These are phyloP conservation scores for Hecatera dysodea DNA, from an alignment of 2,888 invertebrate species.

Conservation along the genomic window DNA sequence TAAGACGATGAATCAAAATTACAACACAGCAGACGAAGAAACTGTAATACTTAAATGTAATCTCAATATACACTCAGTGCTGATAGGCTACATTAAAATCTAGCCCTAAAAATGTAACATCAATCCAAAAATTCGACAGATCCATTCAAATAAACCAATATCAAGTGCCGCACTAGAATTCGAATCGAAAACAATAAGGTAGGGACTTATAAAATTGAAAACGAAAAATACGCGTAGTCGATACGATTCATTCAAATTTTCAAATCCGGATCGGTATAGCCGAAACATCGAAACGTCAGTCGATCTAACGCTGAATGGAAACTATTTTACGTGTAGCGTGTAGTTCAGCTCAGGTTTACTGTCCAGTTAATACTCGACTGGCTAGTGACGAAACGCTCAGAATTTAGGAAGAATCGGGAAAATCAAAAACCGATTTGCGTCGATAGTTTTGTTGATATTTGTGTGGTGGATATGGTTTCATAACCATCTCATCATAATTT, in stretches of 20 bases:
- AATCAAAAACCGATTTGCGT: slow-evolving; percentile 16
- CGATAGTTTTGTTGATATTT: background rate
- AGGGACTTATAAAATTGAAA: slow-evolving; percentile 54
- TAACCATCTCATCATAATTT: background rate
- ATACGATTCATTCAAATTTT: slow-evolving; percentile 60
- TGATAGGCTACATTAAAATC: background rate
- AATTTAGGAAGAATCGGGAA: slow-evolving; percentile 9
- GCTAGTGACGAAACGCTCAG: slow-evolving; percentile 30
- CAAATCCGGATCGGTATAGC: slow-evolving; percentile 45
- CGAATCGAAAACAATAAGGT: slow-evolving; percentile 57
- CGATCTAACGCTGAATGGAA: slow-evolving; percentile 60
- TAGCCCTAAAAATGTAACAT: background rate
- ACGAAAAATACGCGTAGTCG: slow-evolving; percentile 40
- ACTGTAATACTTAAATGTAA: background rate
- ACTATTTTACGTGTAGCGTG: slow-evolving; percentile 58
- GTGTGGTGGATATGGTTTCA: no score
- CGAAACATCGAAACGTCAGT: slow-evolving; percentile 61
- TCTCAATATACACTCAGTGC: background rate
- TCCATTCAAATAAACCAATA: slow-evolving; percentile 48
- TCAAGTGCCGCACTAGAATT: slow-evolving; percentile 38
- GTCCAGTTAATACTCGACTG: slow-evolving; percentile 34
- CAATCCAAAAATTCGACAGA: slow-evolving; percentile 2
- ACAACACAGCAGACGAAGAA: background rate
- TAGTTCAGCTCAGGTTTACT: slow-evolving; percentile 37
- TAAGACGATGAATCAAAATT: no score